Evolutionary conservation across 2,888 invertebrate genomes (phyloP).

Genomic region (Deilephila elpenor): DNA sequence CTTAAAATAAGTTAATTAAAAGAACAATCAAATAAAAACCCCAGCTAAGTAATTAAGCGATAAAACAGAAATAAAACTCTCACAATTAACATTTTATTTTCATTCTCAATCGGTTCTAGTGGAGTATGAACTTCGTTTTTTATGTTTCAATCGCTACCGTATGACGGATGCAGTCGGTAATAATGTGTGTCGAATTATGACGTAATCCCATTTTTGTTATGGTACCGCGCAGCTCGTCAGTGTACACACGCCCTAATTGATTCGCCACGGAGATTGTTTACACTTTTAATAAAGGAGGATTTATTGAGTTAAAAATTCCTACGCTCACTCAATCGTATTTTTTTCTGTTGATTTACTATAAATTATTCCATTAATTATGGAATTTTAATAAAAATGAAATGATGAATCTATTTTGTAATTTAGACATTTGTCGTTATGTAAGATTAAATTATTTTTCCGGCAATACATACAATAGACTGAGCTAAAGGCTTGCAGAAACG

Average conservation of each 20-base stretch:
- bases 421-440: too few species aligned
- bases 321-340: background rate
- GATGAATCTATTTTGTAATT: too few species aligned
- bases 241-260: conserved; percentile 60
- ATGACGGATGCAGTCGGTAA: conserved; percentile 67
- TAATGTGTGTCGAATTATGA: conserved; percentile 57
- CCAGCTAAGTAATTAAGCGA: background rate
- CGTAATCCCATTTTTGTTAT: conserved; percentile 70
- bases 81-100: background rate
- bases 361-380: too few species aligned
- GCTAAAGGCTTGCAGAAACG: too few species aligned
- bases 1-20: background rate
- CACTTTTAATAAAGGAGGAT: conserved; percentile 19
- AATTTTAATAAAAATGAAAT: too few species aligned
- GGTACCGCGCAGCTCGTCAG: conserved; percentile 56
- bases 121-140: conserved; percentile 35
- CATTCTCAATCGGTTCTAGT: background rate
- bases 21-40: background rate
- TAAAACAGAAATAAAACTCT: background rate
- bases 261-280: conserved; percentile 34
- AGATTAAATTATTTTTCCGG: too few species aligned
- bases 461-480: too few species aligned
- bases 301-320: background rate
- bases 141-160: conserved; percentile 46
- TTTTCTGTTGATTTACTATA: background rate